A percentile compares a stretch with the other conserved stretches of the same genome.
phyloP scores from a whole-genome alignment of 2,888 invertebrate genomes.

The Ariolimax columbianus region DNA sequence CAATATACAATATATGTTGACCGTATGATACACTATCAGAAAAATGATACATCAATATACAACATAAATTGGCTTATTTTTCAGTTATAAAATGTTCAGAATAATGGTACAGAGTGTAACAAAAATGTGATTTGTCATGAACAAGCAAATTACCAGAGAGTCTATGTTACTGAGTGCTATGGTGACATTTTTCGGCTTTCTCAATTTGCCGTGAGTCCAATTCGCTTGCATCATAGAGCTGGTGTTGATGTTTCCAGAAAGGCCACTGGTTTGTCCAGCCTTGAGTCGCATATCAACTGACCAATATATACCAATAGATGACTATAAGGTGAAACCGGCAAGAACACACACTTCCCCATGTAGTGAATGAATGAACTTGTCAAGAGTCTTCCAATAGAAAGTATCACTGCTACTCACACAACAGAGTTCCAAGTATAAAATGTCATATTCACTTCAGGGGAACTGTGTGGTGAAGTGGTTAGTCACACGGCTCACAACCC shows the following conservation, averaged over 20 bases:
- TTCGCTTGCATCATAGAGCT: constrained; percentile 65
- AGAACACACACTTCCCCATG: constrained; percentile 15
- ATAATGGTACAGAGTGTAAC: background rate
- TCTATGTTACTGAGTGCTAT: constrained; percentile 72
- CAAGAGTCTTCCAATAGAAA: background rate
- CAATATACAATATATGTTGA: no score
- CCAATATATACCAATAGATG: background rate
- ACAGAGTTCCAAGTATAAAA: no score
- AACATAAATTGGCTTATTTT: background rate
- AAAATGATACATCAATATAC: background rate
- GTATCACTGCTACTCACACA: no score
- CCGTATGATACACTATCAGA: no score
- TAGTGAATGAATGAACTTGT: background rate
- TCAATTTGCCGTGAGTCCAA: constrained; percentile 63
- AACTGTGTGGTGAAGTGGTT: no score
- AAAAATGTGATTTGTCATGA: background rate
- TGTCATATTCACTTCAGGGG: no score
- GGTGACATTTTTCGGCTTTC: constrained; percentile 63
- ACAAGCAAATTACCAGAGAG: constrained; percentile 67
- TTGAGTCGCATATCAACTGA: constrained; percentile 44
- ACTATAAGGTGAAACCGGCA: background rate
- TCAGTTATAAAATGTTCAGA: background rate
- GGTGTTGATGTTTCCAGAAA: constrained; percentile 38
- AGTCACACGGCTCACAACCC: no score
- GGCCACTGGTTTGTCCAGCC: constrained; percentile 13